Base-by-base conservation (phyloP, 2,113 vertebrate species). In the Myrmecophaga tridactyla region DNA sequence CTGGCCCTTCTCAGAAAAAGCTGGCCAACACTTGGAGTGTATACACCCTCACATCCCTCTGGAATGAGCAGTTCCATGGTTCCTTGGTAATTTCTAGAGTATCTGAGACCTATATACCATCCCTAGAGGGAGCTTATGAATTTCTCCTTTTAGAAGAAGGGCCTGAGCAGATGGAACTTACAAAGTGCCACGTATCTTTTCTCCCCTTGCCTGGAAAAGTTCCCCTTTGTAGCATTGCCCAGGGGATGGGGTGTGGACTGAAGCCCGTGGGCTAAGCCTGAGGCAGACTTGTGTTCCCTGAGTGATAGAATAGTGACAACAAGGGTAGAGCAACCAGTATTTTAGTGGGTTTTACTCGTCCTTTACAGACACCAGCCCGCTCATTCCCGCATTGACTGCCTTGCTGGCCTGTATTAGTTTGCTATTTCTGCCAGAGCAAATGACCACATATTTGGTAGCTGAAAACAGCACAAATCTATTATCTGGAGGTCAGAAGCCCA, bases 291-390 rank as follows among this genome's bases (percentile, higher is more conserved):
- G 39, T 21, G 17, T 13, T 6, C 10, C 23, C 43, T 12, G 20
- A 65, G 34, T n/a, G 7, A 63, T 6, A 11, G 41, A 17, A n/a
- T n/a, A n/a, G n/a, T n/a, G n/a, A 4, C 56, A n/a, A 69, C 48
- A 31, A 12, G 20, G 3, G 18, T 10, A 12, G n/a, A 6, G 36
- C 15, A 12, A 48, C 31, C 8, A 34, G n/a, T 0, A 0, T 25
- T 17, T 11, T 39, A 43, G 48, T 43, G 48, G 34, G 18, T 53
- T 48, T 48, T 46, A 7, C 39, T 80, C 34, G 78, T 70, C 69
- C 69, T 29, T 31, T 9, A 12, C 18, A n/a, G 39, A n/a, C 12
- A 21, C 34, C 4, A 39, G 23, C 34, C 60, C 60, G 80, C 53
- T 31, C 13, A 51, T n/a, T 58, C 56, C 58, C 29, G 17, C 34